Evolutionary conservation across 2,888 invertebrate genomes (phyloP), one percentile per base, ranked within the genome.

Genomic region (Charanyca ferruginea): DNA sequence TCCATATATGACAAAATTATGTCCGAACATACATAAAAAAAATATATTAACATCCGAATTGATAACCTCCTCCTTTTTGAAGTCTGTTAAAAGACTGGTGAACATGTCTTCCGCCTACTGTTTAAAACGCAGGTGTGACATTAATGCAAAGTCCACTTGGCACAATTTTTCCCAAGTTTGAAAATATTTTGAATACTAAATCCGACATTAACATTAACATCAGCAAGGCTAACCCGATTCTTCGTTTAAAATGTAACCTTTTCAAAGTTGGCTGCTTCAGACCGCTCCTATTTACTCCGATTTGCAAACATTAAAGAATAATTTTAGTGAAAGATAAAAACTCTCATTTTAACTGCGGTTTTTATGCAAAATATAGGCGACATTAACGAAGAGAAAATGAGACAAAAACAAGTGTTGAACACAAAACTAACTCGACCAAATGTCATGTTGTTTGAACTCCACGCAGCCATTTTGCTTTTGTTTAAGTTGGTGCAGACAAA

Each of bases 401-500:
- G 20, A 38, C 45, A 52, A 62, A 67, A 63, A 66, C 48, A 20
- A 51, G 49, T 45, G 54, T 61, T 66, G 49, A 79, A 65, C 49
- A 66, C 47, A 68, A 64, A 71, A 69, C 41, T 60, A 62, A 79
- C 66, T 66, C 66, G 47, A 59, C 80, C 60, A 65, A 81, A 81
- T 82, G 72, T 77, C 77, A 77, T 74, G 72, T 82, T 66, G 72
- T 70, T 79, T 74, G 66, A 64, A 79, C 70, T 61, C 62, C 35
- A 53, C 0, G 4, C 42, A 9, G 28, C 59, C 51, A 67, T 71
- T 77, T 60, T 80, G 51, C 66, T 80, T 79, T 81, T 73, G 71
- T 74, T 74, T 48, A 66, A 73, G 63, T 72, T 59, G 48, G 64
- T 57, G 72, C 73, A 68, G 63, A 83, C 79, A 82, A 85, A 85